Percentiles rank a stretch among this genome's conserved stretches.
phyloP scores from a whole-genome alignment of 2,888 invertebrate species.

The Spodoptera picta region DNA sequence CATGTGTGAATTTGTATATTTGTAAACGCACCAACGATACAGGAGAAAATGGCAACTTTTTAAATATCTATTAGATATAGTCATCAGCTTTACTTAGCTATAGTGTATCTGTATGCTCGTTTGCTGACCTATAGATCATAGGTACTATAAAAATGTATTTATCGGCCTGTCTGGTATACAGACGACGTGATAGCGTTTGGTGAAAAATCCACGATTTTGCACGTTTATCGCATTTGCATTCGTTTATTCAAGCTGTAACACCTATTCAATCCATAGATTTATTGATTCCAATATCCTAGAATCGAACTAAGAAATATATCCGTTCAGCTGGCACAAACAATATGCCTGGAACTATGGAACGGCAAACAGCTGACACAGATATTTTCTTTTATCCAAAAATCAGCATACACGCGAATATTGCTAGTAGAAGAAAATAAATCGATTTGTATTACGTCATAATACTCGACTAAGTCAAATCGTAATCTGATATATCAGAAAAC shows the following conservation, averaged over 20 bases:
- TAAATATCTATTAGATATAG: too few species aligned
- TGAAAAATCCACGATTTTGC: too few species aligned
- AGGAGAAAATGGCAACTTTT: too few species aligned
- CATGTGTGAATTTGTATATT: too few species aligned
- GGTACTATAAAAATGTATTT: too few species aligned
- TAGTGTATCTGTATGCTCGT: too few species aligned
- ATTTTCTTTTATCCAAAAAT: slow-evolving; percentile 24
- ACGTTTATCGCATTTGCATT: too few species aligned
- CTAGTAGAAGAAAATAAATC: slow-evolving; percentile 25
- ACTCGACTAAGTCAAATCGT: slow-evolving; percentile 18
- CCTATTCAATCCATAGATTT: slow-evolving; percentile 2
- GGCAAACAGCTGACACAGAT: slow-evolving; percentile 26
- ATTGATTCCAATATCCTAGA: slow-evolving; percentile 2
- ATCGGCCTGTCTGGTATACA: too few species aligned
- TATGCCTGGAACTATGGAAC: slow-evolving; percentile 14
- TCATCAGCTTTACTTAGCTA: too few species aligned
- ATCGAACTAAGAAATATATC: slow-evolving; percentile 5
- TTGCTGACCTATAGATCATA: too few species aligned
- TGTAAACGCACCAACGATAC: too few species aligned
- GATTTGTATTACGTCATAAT: slow-evolving; percentile 36
- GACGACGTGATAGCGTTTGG: too few species aligned
- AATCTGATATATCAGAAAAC: slow-evolving; percentile 43
- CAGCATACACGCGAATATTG: slow-evolving; percentile 31
- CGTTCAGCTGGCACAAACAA: slow-evolving; percentile 15
- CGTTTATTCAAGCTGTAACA: neutral